Conservation (phyloP, 2,113 vertebrate species). For the Girardinichthys multiradiatus region DNA sequence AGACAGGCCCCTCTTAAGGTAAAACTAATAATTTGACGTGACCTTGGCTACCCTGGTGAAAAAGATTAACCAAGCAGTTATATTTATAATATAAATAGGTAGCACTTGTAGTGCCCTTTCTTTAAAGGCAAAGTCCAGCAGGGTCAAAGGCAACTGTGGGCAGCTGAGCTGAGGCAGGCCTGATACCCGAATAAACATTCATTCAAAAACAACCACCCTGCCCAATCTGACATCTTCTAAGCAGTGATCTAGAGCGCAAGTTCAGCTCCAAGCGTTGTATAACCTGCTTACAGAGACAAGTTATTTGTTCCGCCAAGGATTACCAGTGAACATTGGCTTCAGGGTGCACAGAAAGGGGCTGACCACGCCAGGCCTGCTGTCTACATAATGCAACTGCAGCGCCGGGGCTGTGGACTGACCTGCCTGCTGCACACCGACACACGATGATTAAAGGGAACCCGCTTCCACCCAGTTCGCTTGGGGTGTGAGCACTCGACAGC, state of each 20-base stretch:
- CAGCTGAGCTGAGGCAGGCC: constrained; percentile 70
- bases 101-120: constrained; percentile 22
- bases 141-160: constrained; percentile 55
- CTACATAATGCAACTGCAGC: constrained; percentile 66
- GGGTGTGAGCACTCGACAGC: constrained; percentile 29
- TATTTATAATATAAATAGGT: constrained; percentile 1
- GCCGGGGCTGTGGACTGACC: constrained; percentile 35
- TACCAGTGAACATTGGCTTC: constrained; percentile 57
- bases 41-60: not conserved
- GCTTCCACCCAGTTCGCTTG: constrained; percentile 10
- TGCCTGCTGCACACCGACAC: constrained; percentile 24
- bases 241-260: not conserved
- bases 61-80: not conserved
- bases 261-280: not conserved
- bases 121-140: constrained; percentile 7
- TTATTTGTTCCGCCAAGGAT: constrained; percentile 47
- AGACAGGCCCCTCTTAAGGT: not conserved
- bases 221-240: not conserved
- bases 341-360: constrained; percentile 59
- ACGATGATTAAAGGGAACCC: constrained; percentile 20
- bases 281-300: constrained; percentile 16
- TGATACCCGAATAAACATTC: constrained; percentile 41
- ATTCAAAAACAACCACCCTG: constrained; percentile 17
- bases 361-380: constrained; percentile 74
- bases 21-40: not conserved